Percentiles rank a stretch among this genome's conserved stretches.
phyloP scores from a whole-genome alignment of 1,140 invertebrate species.

The Forficula auricularia region DNA sequence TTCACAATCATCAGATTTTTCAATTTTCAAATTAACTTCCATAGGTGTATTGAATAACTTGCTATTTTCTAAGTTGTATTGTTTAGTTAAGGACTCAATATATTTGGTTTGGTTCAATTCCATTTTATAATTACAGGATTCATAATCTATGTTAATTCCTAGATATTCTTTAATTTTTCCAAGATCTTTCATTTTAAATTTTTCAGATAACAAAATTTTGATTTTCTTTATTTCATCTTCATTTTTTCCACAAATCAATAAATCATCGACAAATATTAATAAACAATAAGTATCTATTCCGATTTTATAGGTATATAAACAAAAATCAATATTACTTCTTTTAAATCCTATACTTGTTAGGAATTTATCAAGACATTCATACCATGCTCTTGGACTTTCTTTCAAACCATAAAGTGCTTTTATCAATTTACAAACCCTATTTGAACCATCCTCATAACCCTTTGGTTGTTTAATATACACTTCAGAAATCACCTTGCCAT shows the following conservation, averaged over 20 bases:
- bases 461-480: too few species aligned
- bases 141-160: conserved; percentile 19
- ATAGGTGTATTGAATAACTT: conserved; percentile 24
- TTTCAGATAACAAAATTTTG: conserved; percentile 15
- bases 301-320: too few species aligned
- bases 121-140: conserved; percentile 17
- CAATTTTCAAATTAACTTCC: conserved; percentile 23
- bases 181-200: too few species aligned
- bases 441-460: too few species aligned
- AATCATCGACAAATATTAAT: conserved; percentile 14
- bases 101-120: conserved; percentile 23
- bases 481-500: too few species aligned
- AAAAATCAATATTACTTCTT: background rate
- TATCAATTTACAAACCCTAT: too few species aligned
- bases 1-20: conserved; percentile 10
- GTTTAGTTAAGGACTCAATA: conserved; percentile 23
- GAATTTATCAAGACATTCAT: conserved; percentile 14
- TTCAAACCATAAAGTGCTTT: too few species aligned
- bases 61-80: conserved; percentile 12
- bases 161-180: conserved; percentile 13
- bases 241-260: conserved; percentile 18
- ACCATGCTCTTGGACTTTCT: conserved; percentile 3
- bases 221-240: conserved; percentile 16
- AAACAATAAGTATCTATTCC: too few species aligned
- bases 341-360: conserved; percentile 12